Percentiles rank a stretch among this genome's conserved stretches.
Evolutionary conservation across 2,888 invertebrate genomes (phyloP).

Genomic region (Pteria penguin): DNA sequence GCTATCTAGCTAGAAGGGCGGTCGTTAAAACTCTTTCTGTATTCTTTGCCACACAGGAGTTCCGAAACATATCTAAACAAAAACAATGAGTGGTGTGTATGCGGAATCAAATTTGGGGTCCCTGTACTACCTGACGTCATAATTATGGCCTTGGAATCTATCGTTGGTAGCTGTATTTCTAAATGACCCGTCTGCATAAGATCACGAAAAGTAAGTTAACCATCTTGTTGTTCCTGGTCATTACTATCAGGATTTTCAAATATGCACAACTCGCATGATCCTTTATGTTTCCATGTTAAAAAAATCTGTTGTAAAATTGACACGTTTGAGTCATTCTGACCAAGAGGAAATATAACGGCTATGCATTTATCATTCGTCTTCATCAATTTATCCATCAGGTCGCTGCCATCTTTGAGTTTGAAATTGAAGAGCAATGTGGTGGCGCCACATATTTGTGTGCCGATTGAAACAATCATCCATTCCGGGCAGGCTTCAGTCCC

Average conservation of each 20-base stretch:
- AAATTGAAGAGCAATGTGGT: background rate
- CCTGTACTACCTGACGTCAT: background rate
- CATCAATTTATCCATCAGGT: background rate
- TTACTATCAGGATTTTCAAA: no score
- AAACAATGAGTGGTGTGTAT: no score
- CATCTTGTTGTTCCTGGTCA: background rate
- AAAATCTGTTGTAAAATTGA: background rate
- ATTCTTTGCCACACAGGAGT: no score
- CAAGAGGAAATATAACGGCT: background rate
- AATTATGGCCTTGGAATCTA: background rate
- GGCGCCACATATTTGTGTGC: background rate
- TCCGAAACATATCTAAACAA: no score
- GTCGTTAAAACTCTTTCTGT: no score
- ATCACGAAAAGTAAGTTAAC: background rate
- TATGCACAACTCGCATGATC: background rate
- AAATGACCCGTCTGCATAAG: background rate
- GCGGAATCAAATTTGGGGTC: background rate
- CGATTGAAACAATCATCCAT: background rate
- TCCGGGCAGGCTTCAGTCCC: background rate
- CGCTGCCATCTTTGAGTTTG: background rate
- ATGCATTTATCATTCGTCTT: background rate
- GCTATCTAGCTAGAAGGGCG: no score
- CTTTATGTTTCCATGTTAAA: background rate
- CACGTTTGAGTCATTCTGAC: background rate
- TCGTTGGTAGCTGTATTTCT: background rate